Conservation (phyloP, 2,797 vertebrate species). For the Coregonus ussuriensis region DNA sequence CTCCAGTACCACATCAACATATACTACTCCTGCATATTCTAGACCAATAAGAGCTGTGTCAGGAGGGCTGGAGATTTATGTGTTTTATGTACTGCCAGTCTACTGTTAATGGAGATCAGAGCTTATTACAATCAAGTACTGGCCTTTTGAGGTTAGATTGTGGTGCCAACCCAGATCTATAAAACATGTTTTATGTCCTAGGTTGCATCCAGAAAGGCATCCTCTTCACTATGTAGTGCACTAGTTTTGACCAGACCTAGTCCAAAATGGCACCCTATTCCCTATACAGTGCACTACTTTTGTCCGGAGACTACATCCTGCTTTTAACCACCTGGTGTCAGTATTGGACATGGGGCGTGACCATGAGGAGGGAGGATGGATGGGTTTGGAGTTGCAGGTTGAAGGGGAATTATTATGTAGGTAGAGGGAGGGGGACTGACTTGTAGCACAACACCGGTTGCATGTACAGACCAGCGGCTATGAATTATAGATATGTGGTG, state of each 20-base stretch:
- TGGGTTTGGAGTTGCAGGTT: not conserved
- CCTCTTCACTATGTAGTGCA: not conserved
- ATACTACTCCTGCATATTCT: not conserved
- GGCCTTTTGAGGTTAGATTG: conserved; percentile 47
- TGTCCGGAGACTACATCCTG: not conserved
- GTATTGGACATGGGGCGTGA: conserved; percentile 58
- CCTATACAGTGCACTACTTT: conserved; percentile 30
- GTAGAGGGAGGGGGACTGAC: conserved; percentile 19
- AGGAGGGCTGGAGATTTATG: conserved; percentile 51
- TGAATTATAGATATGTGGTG: conserved; percentile 46
- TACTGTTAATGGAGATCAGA: conserved; percentile 60
- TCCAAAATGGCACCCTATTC: conserved; percentile 23
- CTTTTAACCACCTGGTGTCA: conserved; percentile 67
- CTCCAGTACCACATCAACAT: not conserved
- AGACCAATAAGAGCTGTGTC: conserved; percentile 6
- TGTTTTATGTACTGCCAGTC: conserved; percentile 57
- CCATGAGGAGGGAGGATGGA: conserved; percentile 34
- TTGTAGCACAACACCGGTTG: conserved; percentile 33
- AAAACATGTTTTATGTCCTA: conserved; percentile 55
- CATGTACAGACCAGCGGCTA: conserved; percentile 6
- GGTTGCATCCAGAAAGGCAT: not conserved
- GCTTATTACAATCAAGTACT: conserved; percentile 61
- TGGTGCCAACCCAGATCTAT: conserved; percentile 48
- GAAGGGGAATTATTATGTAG: conserved; percentile 12
- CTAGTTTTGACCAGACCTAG: not conserved